These are phyloP conservation scores for Argyrosomus japonicus DNA, from an alignment of 2,113 vertebrate species.

Conservation along the genomic window DNA sequence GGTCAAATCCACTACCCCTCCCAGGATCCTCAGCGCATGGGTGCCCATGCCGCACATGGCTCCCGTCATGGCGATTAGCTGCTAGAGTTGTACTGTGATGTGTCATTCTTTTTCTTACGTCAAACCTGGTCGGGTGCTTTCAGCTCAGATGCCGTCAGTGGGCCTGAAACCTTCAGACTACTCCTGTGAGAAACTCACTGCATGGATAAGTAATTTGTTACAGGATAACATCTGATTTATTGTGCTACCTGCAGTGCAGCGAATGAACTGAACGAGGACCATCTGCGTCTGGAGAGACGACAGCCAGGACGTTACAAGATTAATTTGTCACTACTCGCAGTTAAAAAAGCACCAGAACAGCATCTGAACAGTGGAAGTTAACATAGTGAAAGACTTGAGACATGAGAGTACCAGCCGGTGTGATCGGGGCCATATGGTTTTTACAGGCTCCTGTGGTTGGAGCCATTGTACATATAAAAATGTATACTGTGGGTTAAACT, in stretches of 20 bases:
- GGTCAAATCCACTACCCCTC: conserved; percentile 97
- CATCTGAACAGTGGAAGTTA: conserved; percentile 30
- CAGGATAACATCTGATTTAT: conserved; percentile 20
- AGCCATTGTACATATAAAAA: conserved; percentile 59
- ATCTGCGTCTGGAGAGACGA: conserved; percentile 17
- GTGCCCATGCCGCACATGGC: conserved; percentile 89
- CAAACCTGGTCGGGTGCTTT: conserved; percentile 26
- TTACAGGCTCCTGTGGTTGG: conserved; percentile 40
- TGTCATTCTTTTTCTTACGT: conserved; percentile 21
- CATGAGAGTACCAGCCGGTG: conserved; percentile 3
- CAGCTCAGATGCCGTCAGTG: conserved; percentile 10
- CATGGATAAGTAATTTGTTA: neutral
- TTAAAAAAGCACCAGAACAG: conserved; percentile 23
- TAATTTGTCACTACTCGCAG: conserved; percentile 3
- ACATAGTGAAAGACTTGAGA: conserved; percentile 28
- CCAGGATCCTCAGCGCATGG: conserved; percentile 97
- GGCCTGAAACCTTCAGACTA: conserved; percentile 7
- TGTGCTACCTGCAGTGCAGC: conserved; percentile 35
- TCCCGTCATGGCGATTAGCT: conserved; percentile 87
- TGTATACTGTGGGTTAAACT: conserved; percentile 40
- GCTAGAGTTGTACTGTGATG: conserved; percentile 1
- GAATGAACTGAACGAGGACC: conserved; percentile 40
- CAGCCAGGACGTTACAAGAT: conserved; percentile 18
- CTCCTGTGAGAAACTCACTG: conserved; percentile 21
- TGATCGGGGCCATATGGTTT: conserved; percentile 9